Base-by-base conservation (phyloP, 2,113 vertebrate genomes). In the Rostratula benghalensis region DNA sequence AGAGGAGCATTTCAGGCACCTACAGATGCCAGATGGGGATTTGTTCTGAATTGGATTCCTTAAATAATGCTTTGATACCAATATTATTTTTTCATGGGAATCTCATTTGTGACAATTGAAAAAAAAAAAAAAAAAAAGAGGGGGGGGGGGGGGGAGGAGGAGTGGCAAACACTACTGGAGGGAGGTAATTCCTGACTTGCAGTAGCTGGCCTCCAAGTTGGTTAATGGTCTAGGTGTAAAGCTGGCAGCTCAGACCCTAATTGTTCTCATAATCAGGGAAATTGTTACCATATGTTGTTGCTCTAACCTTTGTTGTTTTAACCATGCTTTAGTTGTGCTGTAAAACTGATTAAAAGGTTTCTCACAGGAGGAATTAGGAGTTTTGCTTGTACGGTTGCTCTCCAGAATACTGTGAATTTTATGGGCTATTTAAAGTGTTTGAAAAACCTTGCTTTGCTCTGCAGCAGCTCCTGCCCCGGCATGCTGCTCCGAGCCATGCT, bases 91-190 rank as follows among this genome's bases (percentile, higher is more conserved):
- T 71, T 82, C 3, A 28, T 16, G 3, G 19, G 71, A 84, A 73
- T 63, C 20, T 75, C 33, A n/a, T 53, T 89, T 73, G 33, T 28
- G 83, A 39, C 17, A 53, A 35, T 24, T 10, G 9, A 46, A 54
- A 76, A 69, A 48, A 67, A 43, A 43, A 59, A 37, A 59, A 11
- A 39, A 53, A 60, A 11, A 39, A 39, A 39, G 11, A 39, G 11
- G 39, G 33, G 22, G 13, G 15, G 24, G 3, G 28, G 20, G 27
- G 33, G 22, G 13, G 15, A 21, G 3, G 28, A 16, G 27, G 51
- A 45, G 27, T 53, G 27, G 25, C 24, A 53, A 70, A 46, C 1
- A 0, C 0, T 61, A 33, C 21, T n/a, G 28, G 48, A 48, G n/a
- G 48, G 30, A 82, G 17, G 19, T 50, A 48, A 25, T 74, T 91